phyloP scores from a whole-genome alignment of 2,888 invertebrate genomes.

The Carabus problematicus region DNA sequence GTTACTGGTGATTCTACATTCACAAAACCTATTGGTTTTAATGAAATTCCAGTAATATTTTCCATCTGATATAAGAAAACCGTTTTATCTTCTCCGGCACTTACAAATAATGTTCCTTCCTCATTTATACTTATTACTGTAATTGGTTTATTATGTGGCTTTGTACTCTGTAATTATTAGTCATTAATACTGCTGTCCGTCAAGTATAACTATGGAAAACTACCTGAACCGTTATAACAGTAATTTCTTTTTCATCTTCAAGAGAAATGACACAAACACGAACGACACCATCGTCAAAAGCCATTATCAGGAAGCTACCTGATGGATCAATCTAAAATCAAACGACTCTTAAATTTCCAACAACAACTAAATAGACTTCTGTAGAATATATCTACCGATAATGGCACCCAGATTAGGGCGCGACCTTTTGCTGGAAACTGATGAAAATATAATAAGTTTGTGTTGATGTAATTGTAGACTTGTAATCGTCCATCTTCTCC shows the following conservation, averaged over 20 bases:
- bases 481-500: constrained; percentile 78
- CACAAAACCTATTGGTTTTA: constrained; percentile 74
- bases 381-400: constrained; percentile 59
- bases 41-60: constrained; percentile 53
- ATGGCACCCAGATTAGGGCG: constrained; percentile 74
- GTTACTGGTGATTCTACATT: constrained; percentile 68
- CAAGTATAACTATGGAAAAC: constrained; percentile 1
- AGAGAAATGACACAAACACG: constrained; percentile 59
- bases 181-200: constrained; percentile 3
- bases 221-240: constrained; percentile 22
- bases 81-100: constrained; percentile 71
- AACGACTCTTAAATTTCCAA: constrained; percentile 3
- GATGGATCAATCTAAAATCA: constrained; percentile 65
- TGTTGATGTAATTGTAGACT: constrained; percentile 72
- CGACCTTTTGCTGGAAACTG: constrained; percentile 66
- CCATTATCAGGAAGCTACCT: constrained; percentile 72
- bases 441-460: constrained; percentile 67
- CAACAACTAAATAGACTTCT: background rate
- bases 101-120: constrained; percentile 66
- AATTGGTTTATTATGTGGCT: constrained; percentile 72
- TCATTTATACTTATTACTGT: constrained; percentile 69
- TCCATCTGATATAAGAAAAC: constrained; percentile 67
- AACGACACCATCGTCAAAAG: constrained; percentile 76
- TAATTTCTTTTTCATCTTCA: constrained; percentile 38
- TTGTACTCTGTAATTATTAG: constrained; percentile 61